A percentile compares a stretch with the other conserved stretches of the same genome.
These are phyloP conservation scores for Phalacrocorax pelagicus DNA, from an alignment of 2,113 vertebrate species.

Conservation along the genomic window DNA sequence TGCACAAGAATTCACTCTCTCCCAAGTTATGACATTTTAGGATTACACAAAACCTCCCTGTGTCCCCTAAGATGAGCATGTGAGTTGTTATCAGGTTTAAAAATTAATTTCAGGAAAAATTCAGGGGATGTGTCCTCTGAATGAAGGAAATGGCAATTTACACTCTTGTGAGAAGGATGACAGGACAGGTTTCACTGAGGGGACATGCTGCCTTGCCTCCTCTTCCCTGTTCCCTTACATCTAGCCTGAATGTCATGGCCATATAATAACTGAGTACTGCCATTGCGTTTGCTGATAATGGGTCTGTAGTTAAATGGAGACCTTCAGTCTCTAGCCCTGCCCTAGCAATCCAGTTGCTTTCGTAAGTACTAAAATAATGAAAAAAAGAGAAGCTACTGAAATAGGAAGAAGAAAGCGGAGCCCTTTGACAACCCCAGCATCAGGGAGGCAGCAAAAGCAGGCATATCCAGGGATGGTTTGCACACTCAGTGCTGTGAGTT, in stretches of 20 bases:
- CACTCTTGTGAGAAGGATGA: neutral
- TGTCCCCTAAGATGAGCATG: neutral
- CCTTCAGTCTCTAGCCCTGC: neutral
- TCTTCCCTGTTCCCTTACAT: neutral
- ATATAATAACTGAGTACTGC: neutral
- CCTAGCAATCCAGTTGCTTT: neutral
- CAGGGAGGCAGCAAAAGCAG: neutral
- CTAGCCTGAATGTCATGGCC: neutral
- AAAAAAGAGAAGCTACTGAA: neutral
- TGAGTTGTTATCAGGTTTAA: neutral
- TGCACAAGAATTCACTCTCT: neutral
- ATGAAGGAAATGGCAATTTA: neutral
- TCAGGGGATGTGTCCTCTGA: neutral
- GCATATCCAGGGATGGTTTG: neutral
- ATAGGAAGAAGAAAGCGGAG: neutral
- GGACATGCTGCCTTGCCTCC: fast-evolving
- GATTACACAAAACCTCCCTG: neutral
- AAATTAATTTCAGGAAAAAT: neutral
- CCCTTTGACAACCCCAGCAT: neutral
- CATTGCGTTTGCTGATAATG: neutral
- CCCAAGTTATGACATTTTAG: neutral
- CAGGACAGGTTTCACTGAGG: neutral
- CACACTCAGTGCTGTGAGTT: fast-evolving
- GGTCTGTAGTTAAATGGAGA: neutral
- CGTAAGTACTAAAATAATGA: constrained; percentile 31